Evolutionary conservation across 2,113 vertebrate species (phyloP), one percentile per base, ranked within the genome.

Genomic region (Chloropsis cyanopogon): DNA sequence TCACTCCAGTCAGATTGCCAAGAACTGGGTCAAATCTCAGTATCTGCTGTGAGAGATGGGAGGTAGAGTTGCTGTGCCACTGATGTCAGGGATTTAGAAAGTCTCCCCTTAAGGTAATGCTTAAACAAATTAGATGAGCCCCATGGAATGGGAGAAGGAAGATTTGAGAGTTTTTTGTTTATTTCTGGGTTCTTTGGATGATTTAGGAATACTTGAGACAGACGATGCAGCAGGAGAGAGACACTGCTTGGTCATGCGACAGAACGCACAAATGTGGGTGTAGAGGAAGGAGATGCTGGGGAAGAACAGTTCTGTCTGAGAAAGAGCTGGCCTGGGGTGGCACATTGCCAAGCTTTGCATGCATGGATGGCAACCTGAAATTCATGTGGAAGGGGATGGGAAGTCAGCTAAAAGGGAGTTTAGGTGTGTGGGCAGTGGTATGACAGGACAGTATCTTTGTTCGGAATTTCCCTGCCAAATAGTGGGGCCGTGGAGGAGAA

Each of bases 1-100:
- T 57, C n/a, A 33, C 25, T 90, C 31, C 37, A 46, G 37, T 56
- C 49, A 77, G 49, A 31, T 49, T 82, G 35, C n/a, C 29, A 61
- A 41, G 54, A 69, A 78, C 75, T 59, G 39, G 39, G 17, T 76
- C 66, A 73, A 42, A 42, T 77, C 63, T 80, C 57, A 41, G n/a
- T 23, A 7, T 49, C 42, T 63, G 75, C 70, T 57, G 9, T 1
- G 2, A 82, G 42, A 50, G n/a, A n/a, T 0, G 0, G 35, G 54
- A 73, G 14, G 19, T 33, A 3, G 14, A 25, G 49, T n/a, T 75
- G 44, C 77, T 84, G 59, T 86, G 86, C 59, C 46, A n/a, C 44
- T 23, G 57, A 9, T 80, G 59, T 39, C 66, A 68, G 66, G 53
- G 49, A 72, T 44, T 86, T 64, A 82, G n/a, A 37, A 63, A 44